Evolutionary conservation across 2,113 vertebrate species (phyloP).

Genomic region (Trogon surrucura): DNA sequence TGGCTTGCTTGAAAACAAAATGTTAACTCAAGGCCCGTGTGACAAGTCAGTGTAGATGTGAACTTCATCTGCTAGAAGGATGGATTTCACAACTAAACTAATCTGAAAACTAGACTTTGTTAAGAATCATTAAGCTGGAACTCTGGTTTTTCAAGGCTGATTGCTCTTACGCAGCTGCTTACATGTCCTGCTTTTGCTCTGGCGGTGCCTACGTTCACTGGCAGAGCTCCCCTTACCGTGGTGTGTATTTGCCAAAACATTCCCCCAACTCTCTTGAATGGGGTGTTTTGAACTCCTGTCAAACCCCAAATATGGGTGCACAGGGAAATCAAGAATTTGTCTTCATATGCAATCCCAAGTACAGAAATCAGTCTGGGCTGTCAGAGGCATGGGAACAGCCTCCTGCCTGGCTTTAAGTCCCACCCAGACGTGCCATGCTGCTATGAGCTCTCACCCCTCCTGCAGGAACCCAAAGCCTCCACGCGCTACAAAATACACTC

Average conservation of each 20-base stretch:
- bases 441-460: background rate
- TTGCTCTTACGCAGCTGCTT: rapidly evolving
- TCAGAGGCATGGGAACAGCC: background rate
- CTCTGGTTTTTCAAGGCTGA: background rate
- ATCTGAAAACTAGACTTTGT: background rate
- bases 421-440: rapidly evolving
- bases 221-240: background rate
- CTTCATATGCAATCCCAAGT: background rate
- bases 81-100: background rate
- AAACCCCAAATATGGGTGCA: background rate
- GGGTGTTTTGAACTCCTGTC: background rate
- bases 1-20: background rate
- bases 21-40: background rate
- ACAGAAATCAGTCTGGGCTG: background rate
- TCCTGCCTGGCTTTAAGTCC: rapidly evolving
- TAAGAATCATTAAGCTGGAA: background rate
- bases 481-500: rapidly evolving
- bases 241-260: background rate
- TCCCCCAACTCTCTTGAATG: background rate
- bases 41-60: background rate
- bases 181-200: background rate
- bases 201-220: background rate
- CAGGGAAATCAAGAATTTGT: background rate
- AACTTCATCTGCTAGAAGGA: background rate
- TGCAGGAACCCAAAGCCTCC: background rate